Conservation (phyloP, 2,113 vertebrate species). For the Tylochromis polylepis region DNA sequence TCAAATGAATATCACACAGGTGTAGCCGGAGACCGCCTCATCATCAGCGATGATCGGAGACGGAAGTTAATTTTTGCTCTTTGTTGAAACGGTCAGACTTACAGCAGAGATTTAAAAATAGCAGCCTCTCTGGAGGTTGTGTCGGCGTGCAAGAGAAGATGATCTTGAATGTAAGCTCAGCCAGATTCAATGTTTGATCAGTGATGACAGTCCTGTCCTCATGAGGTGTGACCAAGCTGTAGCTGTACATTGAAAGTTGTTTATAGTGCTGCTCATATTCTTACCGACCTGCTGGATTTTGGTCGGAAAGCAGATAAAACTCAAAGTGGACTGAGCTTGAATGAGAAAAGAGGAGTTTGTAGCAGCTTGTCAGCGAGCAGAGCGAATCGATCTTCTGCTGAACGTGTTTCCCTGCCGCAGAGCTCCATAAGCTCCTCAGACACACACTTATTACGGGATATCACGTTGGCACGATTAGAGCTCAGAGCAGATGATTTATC, state of each 20-base stretch:
- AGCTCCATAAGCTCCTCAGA: slow-evolving; percentile 28
- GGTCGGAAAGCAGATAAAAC: background rate
- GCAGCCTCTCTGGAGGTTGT: background rate
- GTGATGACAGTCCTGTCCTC: background rate
- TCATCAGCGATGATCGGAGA: too few relatives aligned
- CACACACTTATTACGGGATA: slow-evolving; percentile 10
- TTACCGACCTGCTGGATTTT: background rate
- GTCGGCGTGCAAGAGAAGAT: rapidly evolving
- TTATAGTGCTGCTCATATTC: background rate
- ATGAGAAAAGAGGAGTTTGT: background rate
- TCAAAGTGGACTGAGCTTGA: background rate
- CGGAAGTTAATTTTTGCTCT: too few relatives aligned
- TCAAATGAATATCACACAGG: background rate
- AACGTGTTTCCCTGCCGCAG: background rate
- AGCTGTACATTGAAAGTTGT: background rate
- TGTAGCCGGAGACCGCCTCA: background rate
- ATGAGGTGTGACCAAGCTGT: background rate
- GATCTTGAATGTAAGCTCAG: background rate
- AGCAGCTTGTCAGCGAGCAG: background rate
- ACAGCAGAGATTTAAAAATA: rapidly evolving
- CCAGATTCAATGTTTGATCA: background rate
- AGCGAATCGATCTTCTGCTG: background rate
- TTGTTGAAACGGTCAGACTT: background rate
- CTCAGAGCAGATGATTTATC: slow-evolving; percentile 15
- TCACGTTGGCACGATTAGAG: background rate